A percentile compares a stretch with the other conserved stretches of the same genome.
These are phyloP conservation scores for Clamator glandarius DNA, from an alignment of 2,797 vertebrate species.

Conservation along the genomic window DNA sequence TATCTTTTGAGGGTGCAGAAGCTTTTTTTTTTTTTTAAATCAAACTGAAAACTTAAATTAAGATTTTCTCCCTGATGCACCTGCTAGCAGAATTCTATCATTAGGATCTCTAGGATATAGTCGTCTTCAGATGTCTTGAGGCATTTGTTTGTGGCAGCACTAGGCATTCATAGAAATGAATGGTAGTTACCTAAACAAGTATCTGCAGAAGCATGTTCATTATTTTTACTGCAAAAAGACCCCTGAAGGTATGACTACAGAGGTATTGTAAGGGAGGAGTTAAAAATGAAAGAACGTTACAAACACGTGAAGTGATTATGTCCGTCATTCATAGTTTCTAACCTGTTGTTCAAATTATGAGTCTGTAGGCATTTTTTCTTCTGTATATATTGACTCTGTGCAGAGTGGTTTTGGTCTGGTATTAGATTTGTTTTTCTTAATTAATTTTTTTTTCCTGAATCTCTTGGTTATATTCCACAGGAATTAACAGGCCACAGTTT, in stretches of 20 bases:
- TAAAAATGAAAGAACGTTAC: neutral
- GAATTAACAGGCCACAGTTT: neutral
- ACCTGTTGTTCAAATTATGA: neutral
- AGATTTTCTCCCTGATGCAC: neutral
- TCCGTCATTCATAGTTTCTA: neutral
- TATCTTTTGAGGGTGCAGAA: neutral
- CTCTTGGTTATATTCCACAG: neutral
- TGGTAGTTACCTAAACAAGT: neutral
- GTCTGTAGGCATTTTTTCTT: neutral
- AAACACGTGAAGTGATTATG: neutral
- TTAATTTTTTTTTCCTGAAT: neutral
- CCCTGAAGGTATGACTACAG: neutral
- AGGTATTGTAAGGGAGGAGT: neutral
- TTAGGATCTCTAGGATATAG: neutral
- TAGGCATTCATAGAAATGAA: neutral
- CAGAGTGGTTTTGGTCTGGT: neutral
- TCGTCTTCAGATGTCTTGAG: neutral
- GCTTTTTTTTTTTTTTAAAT: neutral
- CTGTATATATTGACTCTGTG: neutral
- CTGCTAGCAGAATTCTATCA: neutral
- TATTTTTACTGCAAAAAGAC: neutral
- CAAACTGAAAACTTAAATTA: neutral
- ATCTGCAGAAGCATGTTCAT: neutral
- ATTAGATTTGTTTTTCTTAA: neutral
- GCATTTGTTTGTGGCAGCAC: neutral